Evolutionary conservation across 2,113 vertebrate species (phyloP).

Genomic region (Thinocorus orbignyianus): DNA sequence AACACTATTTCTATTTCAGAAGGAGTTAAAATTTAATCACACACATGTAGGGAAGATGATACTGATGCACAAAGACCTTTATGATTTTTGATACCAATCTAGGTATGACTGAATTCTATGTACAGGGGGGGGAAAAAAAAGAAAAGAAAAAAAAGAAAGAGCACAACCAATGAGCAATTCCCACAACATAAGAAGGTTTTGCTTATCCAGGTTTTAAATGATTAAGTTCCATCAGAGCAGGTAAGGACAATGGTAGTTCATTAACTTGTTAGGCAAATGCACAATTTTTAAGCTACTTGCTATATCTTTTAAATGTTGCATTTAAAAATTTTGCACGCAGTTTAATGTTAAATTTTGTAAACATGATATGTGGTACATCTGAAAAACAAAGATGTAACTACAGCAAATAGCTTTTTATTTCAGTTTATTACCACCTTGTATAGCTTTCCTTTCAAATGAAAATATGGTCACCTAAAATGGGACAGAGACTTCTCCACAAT

Average conservation of each 20-base stretch:
- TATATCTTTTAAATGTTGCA: background rate
- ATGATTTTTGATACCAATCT: background rate
- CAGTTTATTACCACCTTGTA: background rate
- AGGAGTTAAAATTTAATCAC: background rate
- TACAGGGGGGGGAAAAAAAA: background rate
- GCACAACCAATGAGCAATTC: background rate
- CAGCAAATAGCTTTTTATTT: background rate
- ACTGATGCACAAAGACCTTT: background rate
- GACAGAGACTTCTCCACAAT: background rate
- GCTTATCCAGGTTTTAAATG: background rate
- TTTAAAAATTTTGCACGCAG: background rate
- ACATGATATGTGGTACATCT: background rate
- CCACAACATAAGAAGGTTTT: background rate
- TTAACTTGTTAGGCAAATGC: background rate
- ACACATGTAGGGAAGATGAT: background rate
- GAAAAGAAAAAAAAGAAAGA: background rate
- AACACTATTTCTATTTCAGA: background rate
- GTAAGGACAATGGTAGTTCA: background rate
- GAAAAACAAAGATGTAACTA: background rate
- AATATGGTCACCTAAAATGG: background rate
- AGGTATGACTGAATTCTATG: background rate
- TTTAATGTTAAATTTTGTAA: background rate
- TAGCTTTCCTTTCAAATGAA: background rate
- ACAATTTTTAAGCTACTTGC: background rate
- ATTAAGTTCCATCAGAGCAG: background rate